Evolutionary conservation across 2,888 invertebrate genomes (phyloP).

Genomic region (Cerceris ruficornis): DNA sequence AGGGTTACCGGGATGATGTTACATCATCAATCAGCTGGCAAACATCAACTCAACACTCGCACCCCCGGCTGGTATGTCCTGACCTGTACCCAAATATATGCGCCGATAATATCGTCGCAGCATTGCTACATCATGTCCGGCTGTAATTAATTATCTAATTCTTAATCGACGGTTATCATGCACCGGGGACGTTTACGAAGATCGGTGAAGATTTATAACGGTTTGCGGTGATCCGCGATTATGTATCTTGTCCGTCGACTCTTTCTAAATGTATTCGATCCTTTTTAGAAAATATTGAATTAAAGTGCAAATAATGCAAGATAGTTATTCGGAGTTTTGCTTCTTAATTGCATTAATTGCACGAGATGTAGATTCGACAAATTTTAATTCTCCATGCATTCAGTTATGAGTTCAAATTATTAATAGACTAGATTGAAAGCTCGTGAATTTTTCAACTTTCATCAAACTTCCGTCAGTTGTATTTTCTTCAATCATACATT

Average conservation of each 20-base stretch:
- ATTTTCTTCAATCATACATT: too few species aligned
- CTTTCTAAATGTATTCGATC: too few species aligned
- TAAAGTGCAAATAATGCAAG: too few species aligned
- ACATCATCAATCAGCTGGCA: constrained; percentile 81
- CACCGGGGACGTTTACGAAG: constrained; percentile 30
- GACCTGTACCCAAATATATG: constrained; percentile 72
- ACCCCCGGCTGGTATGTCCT: constrained; percentile 65
- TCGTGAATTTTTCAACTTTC: too few species aligned
- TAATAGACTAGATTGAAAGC: too few species aligned
- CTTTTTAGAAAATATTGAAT: too few species aligned
- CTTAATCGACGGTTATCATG: constrained; percentile 61
- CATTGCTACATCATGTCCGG: constrained; percentile 75
- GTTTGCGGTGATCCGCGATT: neutral
- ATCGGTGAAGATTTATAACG: constrained; percentile 43
- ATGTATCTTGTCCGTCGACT: neutral
- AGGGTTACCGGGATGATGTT: constrained; percentile 76
- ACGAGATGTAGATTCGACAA: too few species aligned
- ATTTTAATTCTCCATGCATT: too few species aligned
- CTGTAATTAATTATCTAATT: constrained; percentile 73
- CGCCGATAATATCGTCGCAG: constrained; percentile 72
- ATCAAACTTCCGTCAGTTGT: too few species aligned
- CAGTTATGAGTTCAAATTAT: too few species aligned
- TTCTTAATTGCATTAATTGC: too few species aligned
- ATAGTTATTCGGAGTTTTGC: too few species aligned
- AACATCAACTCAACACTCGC: constrained; percentile 80